Evolutionary conservation across 2,888 invertebrate genomes (phyloP).

Genomic region (Saturnia japonica): DNA sequence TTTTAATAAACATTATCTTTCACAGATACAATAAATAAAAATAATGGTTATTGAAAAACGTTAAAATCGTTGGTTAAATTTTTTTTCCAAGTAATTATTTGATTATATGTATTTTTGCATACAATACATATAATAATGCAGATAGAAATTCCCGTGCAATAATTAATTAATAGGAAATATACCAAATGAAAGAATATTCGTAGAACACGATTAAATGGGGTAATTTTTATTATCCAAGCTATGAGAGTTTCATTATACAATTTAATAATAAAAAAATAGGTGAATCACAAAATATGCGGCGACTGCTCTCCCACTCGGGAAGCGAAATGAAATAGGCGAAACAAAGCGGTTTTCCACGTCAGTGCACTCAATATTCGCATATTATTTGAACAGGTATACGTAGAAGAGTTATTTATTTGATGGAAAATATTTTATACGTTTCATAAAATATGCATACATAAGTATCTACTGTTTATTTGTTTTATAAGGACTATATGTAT

Average conservation of each 20-base stretch:
- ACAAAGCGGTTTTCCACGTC: slow-evolving; percentile 9
- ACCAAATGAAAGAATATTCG: background rate
- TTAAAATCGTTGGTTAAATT: no score
- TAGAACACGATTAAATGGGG: background rate
- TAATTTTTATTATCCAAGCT: background rate
- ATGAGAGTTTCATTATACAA: background rate
- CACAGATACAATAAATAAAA: no score
- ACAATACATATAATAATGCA: no score
- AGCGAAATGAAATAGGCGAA: slow-evolving; percentile 1
- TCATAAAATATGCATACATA: background rate
- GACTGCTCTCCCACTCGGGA: background rate
- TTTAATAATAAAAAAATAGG: background rate
- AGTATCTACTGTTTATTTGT: background rate
- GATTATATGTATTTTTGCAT: no score
- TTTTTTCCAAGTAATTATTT: no score
- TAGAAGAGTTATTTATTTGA: background rate
- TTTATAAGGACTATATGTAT: background rate
- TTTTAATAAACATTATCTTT: no score
- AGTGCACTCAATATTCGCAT: background rate
- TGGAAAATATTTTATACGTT: background rate
- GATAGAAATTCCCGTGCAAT: background rate
- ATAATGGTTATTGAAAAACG: no score
- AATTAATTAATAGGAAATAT: background rate
- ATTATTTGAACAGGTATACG: background rate
- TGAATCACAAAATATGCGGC: background rate